Evolutionary conservation across 2,113 vertebrate species (phyloP).

Genomic region (Dipodomys spectabilis): DNA sequence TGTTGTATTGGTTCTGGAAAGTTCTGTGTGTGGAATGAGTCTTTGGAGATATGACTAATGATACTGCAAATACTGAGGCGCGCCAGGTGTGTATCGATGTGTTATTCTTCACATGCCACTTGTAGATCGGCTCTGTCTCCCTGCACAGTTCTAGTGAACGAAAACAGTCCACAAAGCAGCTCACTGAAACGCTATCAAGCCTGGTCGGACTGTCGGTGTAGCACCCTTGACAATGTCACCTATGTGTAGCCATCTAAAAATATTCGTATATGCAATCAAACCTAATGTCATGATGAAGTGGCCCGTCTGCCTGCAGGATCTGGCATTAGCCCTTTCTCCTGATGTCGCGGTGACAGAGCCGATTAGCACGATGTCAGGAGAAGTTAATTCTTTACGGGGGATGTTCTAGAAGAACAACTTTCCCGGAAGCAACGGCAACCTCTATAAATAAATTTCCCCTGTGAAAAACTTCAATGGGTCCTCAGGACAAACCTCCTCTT

Average conservation of each 20-base stretch:
- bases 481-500: not conserved
- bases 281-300: not conserved
- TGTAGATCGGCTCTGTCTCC: not conserved
- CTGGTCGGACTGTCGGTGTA: not conserved
- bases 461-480: not conserved
- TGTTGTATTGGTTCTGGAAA: not conserved
- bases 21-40: not conserved
- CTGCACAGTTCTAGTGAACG: not conserved
- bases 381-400: not conserved
- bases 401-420: not conserved
- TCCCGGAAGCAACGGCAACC: not conserved
- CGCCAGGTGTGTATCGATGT: not conserved
- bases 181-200: not conserved
- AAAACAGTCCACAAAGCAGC: not conserved
- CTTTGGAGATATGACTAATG: not conserved
- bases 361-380: not conserved
- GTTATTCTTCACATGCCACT: conserved; percentile 4
- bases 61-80: not conserved
- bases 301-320: not conserved
- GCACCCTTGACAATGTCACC: not conserved
- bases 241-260: not conserved
- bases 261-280: not conserved
- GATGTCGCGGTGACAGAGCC: not conserved
- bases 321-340: not conserved
- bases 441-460: not conserved